Evolutionary conservation across 2,797 vertebrate genomes (phyloP).

Genomic region (Tadarida brasiliensis): DNA sequence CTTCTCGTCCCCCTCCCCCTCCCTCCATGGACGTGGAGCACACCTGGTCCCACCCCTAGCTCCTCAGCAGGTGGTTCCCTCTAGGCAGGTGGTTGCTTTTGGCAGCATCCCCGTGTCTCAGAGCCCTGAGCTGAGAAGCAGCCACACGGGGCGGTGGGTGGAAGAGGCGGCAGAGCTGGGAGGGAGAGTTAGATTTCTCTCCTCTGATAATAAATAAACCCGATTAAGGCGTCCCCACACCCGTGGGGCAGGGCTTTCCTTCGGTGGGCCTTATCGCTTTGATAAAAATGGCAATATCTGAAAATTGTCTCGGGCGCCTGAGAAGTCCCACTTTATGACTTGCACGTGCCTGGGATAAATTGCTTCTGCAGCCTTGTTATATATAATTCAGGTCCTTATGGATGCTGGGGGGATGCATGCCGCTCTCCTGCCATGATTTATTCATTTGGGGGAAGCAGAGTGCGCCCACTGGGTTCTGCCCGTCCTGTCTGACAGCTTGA

Average conservation of each 20-base stretch:
- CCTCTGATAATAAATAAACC: slow-evolving; percentile 32
- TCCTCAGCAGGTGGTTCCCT: background rate
- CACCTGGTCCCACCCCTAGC: background rate
- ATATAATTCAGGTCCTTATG: slow-evolving; percentile 72
- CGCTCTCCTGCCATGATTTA: slow-evolving; percentile 56
- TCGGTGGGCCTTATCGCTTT: slow-evolving; percentile 68
- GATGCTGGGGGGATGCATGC: background rate
- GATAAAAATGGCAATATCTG: slow-evolving; percentile 72
- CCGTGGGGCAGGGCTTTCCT: background rate
- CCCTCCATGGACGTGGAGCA: background rate
- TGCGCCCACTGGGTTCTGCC: background rate
- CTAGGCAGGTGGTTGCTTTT: background rate
- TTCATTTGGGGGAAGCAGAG: slow-evolving; percentile 59
- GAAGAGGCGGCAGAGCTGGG: background rate
- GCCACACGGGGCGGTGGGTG: accelerated
- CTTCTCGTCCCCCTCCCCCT: background rate
- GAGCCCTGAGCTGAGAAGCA: background rate
- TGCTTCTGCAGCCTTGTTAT: slow-evolving; percentile 71
- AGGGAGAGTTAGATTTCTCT: slow-evolving; percentile 4
- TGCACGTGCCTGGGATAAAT: slow-evolving; percentile 65
- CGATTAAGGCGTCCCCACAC: background rate
- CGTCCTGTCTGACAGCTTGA: background rate
- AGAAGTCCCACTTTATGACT: slow-evolving; percentile 63
- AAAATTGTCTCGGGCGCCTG: background rate
- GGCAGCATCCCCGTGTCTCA: background rate